Percentiles rank a stretch among this genome's conserved stretches.
phyloP scores from a whole-genome alignment of 2,113 vertebrate species.

The Cnemophilus loriae region DNA sequence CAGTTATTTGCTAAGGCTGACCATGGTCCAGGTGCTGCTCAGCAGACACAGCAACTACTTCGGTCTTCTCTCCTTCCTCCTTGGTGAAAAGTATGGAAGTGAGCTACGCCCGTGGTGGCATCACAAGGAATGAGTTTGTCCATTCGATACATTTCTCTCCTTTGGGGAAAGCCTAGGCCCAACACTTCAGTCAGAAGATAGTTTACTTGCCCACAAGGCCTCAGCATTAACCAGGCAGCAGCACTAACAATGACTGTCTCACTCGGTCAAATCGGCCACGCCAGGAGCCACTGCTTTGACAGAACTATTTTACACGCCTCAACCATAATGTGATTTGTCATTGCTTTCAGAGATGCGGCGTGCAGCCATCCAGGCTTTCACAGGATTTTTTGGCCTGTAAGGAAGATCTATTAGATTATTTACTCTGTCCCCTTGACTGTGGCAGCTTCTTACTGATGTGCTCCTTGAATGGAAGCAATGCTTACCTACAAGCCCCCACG shows the following conservation, averaged over 20 bases:
- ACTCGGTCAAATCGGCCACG: accelerated
- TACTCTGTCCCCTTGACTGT: neutral
- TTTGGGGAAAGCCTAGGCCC: neutral
- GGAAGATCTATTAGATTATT: neutral
- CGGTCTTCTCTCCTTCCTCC: neutral
- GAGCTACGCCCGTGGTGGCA: neutral
- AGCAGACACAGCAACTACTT: neutral
- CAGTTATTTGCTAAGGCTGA: neutral
- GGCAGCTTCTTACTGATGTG: neutral
- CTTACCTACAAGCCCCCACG: neutral
- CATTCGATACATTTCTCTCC: neutral
- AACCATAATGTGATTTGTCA: constrained; percentile 7
- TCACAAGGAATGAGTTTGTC: neutral
- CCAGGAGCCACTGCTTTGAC: neutral
- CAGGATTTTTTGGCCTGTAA: neutral
- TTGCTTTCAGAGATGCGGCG: neutral
- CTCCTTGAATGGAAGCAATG: neutral
- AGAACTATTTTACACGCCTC: neutral
- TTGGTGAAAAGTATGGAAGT: neutral
- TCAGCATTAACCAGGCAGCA: neutral
- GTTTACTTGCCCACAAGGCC: neutral
- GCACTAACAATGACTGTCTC: neutral
- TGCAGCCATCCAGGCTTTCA: neutral
- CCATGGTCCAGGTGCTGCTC: accelerated
- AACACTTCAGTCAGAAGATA: neutral